Percentiles rank a stretch among this genome's conserved stretches.
Evolutionary conservation across 2,113 vertebrate species (phyloP).

Genomic region (Neolamprologus modestus): DNA sequence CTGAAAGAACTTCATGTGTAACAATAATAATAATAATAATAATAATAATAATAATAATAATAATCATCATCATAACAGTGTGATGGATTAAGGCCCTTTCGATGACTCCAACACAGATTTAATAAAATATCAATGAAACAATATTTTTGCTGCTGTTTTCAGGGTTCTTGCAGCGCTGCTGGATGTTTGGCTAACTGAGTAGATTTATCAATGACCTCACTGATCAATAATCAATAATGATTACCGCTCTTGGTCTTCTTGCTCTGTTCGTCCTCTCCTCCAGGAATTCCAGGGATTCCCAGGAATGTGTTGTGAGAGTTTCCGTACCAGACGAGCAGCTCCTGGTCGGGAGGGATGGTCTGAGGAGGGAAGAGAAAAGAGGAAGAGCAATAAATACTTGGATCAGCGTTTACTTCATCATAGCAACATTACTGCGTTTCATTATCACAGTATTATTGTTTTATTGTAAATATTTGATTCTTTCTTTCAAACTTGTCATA

Average conservation of each 20-base stretch:
- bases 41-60: accelerated
- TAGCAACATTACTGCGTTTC: neutral
- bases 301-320: conserved; percentile 96
- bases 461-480: neutral
- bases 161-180: neutral
- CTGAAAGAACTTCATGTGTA: neutral
- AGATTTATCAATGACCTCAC: neutral
- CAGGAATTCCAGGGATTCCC: conserved; percentile 91
- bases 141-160: neutral
- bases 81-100: neutral
- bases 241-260: conserved; percentile 91
- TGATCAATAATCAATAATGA: neutral
- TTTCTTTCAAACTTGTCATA: neutral
- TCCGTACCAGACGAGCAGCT: conserved; percentile 94
- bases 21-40: neutral
- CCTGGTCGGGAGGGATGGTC: conserved; percentile 97
- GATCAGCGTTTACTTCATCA: neutral
- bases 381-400: neutral
- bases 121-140: neutral
- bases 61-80: no score
- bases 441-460: neutral
- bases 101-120: neutral
- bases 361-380: conserved; percentile 24
- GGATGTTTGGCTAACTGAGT: neutral
- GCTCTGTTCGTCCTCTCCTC: conserved; percentile 85